These are phyloP conservation scores for Cheilinus undulatus DNA, from an alignment of 2,113 vertebrate genomes.

Conservation along the genomic window DNA sequence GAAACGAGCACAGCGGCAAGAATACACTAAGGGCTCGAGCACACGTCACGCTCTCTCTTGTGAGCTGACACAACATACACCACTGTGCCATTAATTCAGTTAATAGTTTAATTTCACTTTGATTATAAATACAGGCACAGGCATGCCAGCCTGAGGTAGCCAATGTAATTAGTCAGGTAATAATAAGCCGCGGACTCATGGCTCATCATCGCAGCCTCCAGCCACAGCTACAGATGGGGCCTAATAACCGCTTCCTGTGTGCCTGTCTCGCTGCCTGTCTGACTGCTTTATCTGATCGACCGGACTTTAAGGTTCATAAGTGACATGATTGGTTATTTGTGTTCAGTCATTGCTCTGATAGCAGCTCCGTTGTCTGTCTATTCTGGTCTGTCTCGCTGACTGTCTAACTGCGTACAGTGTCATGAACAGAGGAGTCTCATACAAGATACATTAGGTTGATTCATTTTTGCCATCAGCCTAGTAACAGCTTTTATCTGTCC, in stretches of 20 bases:
- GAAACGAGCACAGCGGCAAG: slow-evolving; percentile 27
- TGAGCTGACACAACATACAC: slow-evolving; percentile 58
- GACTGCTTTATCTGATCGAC: neutral
- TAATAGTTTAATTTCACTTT: slow-evolving; percentile 71
- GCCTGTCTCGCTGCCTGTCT: slow-evolving; percentile 22
- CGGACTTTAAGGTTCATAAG: slow-evolving; percentile 10
- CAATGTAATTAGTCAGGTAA: slow-evolving; percentile 72
- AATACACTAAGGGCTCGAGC: slow-evolving; percentile 19
- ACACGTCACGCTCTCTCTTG: slow-evolving; percentile 27
- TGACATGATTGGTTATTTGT: slow-evolving; percentile 31
- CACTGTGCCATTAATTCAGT: slow-evolving; percentile 57
- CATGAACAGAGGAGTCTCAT: slow-evolving; percentile 20
- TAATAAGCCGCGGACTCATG: slow-evolving; percentile 64
- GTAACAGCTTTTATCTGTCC: slow-evolving; percentile 46
- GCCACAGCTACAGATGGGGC: slow-evolving; percentile 49
- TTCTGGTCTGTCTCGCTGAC: neutral
- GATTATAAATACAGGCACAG: slow-evolving; percentile 55
- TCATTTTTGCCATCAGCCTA: slow-evolving; percentile 41
- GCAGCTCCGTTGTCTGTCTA: slow-evolving; percentile 14
- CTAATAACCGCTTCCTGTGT: slow-evolving; percentile 52
- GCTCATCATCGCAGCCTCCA: slow-evolving; percentile 59
- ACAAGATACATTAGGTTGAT: slow-evolving; percentile 36
- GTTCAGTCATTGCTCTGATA: slow-evolving; percentile 29
- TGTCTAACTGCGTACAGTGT: slow-evolving; percentile 11
- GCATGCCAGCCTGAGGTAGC: slow-evolving; percentile 55